Base-by-base conservation (phyloP, 2,113 vertebrate species). In the Lophura nycthemera region DNA sequence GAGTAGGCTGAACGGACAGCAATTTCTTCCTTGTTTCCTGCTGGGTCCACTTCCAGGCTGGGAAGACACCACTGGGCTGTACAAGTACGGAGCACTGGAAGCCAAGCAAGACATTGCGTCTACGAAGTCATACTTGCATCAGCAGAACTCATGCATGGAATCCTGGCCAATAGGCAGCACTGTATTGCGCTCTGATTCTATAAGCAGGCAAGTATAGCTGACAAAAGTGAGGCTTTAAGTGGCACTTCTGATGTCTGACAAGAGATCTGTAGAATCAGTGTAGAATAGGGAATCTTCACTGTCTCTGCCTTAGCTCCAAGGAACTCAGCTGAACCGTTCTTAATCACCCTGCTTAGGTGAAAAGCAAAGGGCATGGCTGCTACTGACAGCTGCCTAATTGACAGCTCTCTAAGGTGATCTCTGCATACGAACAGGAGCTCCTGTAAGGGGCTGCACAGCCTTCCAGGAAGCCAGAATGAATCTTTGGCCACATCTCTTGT, bases 21-120 rank as follows among this genome's bases (percentile, higher is more conserved):
- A 83, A 71, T 45, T 82, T 86, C 50, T n/a, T n/a, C 61, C 42
- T 0, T 5, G 36, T 4, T 16, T 24, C 47, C 43, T 1, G 6
- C 7, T 2, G 52, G 67, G 2, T 34, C 56, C 38, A 5, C 3
- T 6, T 2, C 52, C 25, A 15, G n/a, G 19, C 57, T 96, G 80
- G n/a, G 95, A 96, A 54, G 14, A 29, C 67, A 76, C 72, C 25
- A 24, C 22, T 45, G 93, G 80, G 1, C 74, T 42, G 47, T 90
- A 93, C 83, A 98, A 78, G 86, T 98, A 97, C 7, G 97, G 97
- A 5, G 97, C 97, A 2, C 96, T 96, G 91, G 97, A 98, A 95
- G 97, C 96, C 13, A 97, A 97, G 60, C 83, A 77, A 10, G 48
- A 13, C 25, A 38, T 13, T 52, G 38, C 40, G 42, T 40, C 38